These are phyloP conservation scores for Benitochromis conjunctus DNA, from an alignment of 2,113 vertebrate species.

Conservation along the genomic window DNA sequence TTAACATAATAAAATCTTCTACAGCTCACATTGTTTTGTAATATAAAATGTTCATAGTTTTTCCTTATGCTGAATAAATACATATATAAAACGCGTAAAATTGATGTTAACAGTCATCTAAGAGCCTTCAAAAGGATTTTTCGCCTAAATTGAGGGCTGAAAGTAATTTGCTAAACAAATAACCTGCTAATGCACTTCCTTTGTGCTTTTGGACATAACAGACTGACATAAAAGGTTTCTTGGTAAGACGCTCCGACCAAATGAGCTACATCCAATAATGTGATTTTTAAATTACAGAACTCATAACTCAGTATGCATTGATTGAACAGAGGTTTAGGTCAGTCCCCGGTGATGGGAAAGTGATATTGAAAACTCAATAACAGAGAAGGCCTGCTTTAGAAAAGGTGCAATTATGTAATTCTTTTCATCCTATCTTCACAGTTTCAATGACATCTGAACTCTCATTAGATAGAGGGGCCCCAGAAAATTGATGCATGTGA, in stretches of 20 bases:
- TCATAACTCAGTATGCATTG: conserved; percentile 43
- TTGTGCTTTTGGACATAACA: not conserved
- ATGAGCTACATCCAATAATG: conserved; percentile 21
- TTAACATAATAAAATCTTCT: not conserved
- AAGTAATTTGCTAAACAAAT: not conserved
- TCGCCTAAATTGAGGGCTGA: not conserved
- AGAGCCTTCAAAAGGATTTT: not conserved
- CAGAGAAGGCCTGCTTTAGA: not conserved
- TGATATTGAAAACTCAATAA: conserved; percentile 52
- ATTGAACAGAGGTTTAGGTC: conserved; percentile 30
- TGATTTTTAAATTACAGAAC: conserved; percentile 35
- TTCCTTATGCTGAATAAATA: not conserved
- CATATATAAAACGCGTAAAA: not conserved
- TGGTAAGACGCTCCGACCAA: conserved; percentile 1
- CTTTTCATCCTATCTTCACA: conserved; percentile 14
- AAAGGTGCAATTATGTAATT: conserved; percentile 49
- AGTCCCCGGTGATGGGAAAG: conserved; percentile 22
- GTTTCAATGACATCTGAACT: conserved; percentile 47
- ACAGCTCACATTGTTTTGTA: not conserved
- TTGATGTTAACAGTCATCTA: not conserved
- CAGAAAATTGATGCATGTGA: conserved; percentile 18
- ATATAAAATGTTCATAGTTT: not conserved
- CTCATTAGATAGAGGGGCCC: conserved; percentile 22
- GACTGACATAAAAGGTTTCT: conserved; percentile 5
- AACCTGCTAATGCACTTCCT: not conserved